Base-by-base conservation (phyloP, 2,888 invertebrate genomes). In the Allygus modestus region DNA sequence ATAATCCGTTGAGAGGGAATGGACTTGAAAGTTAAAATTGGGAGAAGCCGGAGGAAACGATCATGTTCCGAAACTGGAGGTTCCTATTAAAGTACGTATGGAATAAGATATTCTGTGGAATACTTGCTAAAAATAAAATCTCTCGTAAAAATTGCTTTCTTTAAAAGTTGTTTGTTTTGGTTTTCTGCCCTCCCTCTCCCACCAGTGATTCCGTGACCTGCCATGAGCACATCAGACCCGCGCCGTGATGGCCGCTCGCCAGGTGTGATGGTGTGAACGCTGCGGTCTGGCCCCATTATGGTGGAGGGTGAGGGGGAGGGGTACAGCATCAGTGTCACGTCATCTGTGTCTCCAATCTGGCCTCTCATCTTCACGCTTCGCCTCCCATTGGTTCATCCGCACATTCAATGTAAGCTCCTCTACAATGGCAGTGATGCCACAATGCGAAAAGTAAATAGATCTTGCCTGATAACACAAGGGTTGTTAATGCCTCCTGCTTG, bases 341-440 rank as follows among this genome's bases (percentile, higher is more conserved):
- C 41, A 41, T 33, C 73, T 41, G 71, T 7, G 33, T 41, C 33
- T 69, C 33, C 73, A 73, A 73, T 73, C 73, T 33, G 41, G 73
- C 31, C 31, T 73, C 77, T n/a, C 77, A 77, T 77, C 46, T 77
- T 77, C 77, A 77, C 51, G 77, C 77, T 28, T 43, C 5, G 77
- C 46, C 41, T 77, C 23, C 43, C 77, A 51, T 77, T 73, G 41
- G 73, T 23, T 73, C 73, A 73, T 65, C 65, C 58, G 51, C 51
- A 17, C 51, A 51, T 51, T 51, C 51, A 51, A 17, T 51, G n/a
- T n/a, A 20, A 51, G 51, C 51, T 37, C 7, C 20, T 58, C 65
- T 28, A 65, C 65, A 65, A 65, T 65, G 65, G 31, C 65, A 26
- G 54, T 54, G 54, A 20, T 54, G 54, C 54, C 54, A 54, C 54